Evolutionary conservation across 2,888 invertebrate species (phyloP).

Genomic region (Phasia obesa): DNA sequence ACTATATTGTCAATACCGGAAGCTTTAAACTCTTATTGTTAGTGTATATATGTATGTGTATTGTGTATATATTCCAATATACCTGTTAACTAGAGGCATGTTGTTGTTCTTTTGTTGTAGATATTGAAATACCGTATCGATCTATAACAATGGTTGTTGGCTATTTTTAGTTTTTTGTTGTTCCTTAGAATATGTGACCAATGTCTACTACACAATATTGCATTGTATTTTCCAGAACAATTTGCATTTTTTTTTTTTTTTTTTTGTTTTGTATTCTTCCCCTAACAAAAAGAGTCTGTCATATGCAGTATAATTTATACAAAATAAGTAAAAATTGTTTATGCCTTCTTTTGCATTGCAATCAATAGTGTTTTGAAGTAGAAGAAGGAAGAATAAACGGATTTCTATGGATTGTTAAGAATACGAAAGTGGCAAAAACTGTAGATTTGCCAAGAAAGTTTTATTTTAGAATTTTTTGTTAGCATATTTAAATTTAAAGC

Average conservation of each 20-base stretch:
- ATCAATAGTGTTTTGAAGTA: conserved; percentile 2
- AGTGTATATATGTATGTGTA: no score
- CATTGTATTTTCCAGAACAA: conserved; percentile 32
- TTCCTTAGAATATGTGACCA: conserved; percentile 1
- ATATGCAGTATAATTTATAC: conserved; percentile 26
- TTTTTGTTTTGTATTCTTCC: not conserved
- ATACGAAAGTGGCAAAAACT: not conserved
- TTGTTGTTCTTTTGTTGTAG: conserved; percentile 24
- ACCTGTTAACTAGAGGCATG: conserved; percentile 57
- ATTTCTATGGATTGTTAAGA: not conserved
- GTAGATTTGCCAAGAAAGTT: not conserved
- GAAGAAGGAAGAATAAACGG: not conserved
- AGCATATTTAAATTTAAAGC: not conserved
- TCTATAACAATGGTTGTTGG: conserved; percentile 29
- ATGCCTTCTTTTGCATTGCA: not conserved
- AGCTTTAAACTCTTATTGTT: conserved; percentile 43
- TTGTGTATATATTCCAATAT: conserved; percentile 8
- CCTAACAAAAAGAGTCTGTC: conserved; percentile 7
- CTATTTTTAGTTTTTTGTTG: no score
- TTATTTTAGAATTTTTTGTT: not conserved
- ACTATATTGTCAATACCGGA: conserved; percentile 62
- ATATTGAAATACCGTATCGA: conserved; percentile 56
- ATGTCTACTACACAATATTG: conserved; percentile 23
- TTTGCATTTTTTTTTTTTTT: not conserved
- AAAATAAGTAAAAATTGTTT: not conserved